Base-by-base conservation (phyloP, 1,140 invertebrate species). In the Euwallacea fornicatus region DNA sequence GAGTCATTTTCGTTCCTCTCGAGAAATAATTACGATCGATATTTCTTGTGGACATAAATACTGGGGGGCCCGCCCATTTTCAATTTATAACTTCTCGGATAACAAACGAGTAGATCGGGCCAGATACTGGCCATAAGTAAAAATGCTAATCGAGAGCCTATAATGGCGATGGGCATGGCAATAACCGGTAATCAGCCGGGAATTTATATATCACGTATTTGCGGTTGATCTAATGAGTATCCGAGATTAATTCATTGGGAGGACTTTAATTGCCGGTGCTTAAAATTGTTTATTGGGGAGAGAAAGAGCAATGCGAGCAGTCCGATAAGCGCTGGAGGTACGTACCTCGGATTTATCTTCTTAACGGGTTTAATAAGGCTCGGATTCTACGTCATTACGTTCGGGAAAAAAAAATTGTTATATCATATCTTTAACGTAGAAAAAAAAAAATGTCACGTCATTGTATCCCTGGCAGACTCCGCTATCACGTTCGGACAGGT, bases 141-240 rank as follows among this genome's bases (percentile, higher is more conserved):
- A 70, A 64, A 70, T 70, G 60, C 50, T 70, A 70, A 70, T 70
- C 50, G 50, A 64, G 68, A 70, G 47, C 16, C 50, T 21, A 50
- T 58, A 70, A 70, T 62, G 67, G 67, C 68, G 68, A 70, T 70
- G 68, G 68, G 61, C 61, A 64, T 64, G 68, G 60, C 61, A 70
- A 70, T 70, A 70, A 70, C 68, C 61, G 60, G 60, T 64, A 70
- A 64, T 64, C 68, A 70, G 68, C 58, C 13, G 13, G 68, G 68
- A 70, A 70, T 70, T 70, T 70, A 64, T 70, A 70, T 70, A 70
- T 63, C 68, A 64, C 68, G 60, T 70, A 70, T 70, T 70, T 70
- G 68, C 61, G 53, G 68, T 70, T 70, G 68, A 70, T 70, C 68
- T 70, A 70, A 70, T 70, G 68, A 70, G 68, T 61, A 56, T 44